Conservation (phyloP, 1,140 invertebrate genomes). For the Melipona quadrifasciata region DNA sequence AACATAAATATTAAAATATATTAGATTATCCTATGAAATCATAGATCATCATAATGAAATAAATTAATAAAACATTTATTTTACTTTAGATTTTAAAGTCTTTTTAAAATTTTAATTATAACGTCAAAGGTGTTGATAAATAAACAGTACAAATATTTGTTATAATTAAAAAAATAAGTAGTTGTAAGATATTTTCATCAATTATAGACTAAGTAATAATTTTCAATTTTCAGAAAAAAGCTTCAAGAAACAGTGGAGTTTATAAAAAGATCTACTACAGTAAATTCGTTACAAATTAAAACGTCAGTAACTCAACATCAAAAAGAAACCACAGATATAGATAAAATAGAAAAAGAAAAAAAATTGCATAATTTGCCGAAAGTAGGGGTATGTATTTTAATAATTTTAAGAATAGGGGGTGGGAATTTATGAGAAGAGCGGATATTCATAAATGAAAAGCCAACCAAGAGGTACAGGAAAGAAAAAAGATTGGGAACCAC, state of each 20-base stretch:
- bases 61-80: too few relatives aligned
- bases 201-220: neutral
- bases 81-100: neutral
- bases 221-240: conserved; percentile 82
- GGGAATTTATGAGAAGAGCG: too few relatives aligned
- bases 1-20: neutral
- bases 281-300: conserved; percentile 24
- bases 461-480: too few relatives aligned
- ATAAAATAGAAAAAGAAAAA: conserved; percentile 57
- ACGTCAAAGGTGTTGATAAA: neutral
- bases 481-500: too few relatives aligned
- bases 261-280: conserved; percentile 36
- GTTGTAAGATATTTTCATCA: neutral
- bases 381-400: conserved; percentile 64
- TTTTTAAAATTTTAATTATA: neutral
- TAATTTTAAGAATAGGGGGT: neutral
- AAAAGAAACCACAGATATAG: conserved; percentile 31
- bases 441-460: too few relatives aligned
- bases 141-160: neutral
- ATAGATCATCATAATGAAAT: too few relatives aligned
- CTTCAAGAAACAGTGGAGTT: conserved; percentile 85
- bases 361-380: conserved; percentile 60
- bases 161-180: neutral
- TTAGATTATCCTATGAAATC: too few relatives aligned
- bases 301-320: conserved; percentile 15